These are phyloP conservation scores for Jacana jacana DNA, from an alignment of 2,113 vertebrate species.

Conservation along the genomic window DNA sequence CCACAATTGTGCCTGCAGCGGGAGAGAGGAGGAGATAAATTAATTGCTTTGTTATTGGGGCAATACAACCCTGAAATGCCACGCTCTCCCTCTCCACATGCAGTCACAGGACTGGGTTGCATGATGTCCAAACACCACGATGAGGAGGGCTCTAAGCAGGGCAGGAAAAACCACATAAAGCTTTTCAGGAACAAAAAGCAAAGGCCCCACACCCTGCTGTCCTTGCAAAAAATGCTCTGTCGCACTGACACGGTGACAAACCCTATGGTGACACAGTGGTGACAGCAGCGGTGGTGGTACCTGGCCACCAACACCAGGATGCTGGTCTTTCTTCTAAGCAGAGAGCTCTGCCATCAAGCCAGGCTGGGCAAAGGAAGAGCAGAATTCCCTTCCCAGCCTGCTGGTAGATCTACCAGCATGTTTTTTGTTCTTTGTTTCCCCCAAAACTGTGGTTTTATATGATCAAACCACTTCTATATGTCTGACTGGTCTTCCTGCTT, in stretches of 20 bases:
- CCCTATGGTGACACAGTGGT: neutral
- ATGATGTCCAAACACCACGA: rapidly evolving
- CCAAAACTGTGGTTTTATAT: neutral
- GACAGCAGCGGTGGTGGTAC: neutral
- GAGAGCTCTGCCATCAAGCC: neutral
- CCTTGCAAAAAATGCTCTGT: neutral
- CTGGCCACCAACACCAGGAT: neutral
- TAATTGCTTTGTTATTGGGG: neutral
- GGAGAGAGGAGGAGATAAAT: neutral
- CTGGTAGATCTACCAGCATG: neutral
- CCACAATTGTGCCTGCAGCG: neutral
- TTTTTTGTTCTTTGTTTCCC: neutral
- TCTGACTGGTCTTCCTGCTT: neutral
- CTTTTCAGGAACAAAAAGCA: neutral
- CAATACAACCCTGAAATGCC: neutral
- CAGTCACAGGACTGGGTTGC: neutral
- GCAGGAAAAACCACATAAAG: rapidly evolving
- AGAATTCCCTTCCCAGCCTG: neutral
- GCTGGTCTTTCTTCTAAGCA: neutral
- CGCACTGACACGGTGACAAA: neutral
- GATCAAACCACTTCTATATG: neutral
- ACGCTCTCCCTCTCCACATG: neutral
- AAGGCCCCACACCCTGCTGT: neutral
- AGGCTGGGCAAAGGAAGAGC: neutral
- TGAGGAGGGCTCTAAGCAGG: neutral